A percentile compares a stretch with the other conserved stretches of the same genome.
These are phyloP conservation scores for Collichthys lucidus DNA, from an alignment of 2,113 vertebrate genomes.

Conservation along the genomic window DNA sequence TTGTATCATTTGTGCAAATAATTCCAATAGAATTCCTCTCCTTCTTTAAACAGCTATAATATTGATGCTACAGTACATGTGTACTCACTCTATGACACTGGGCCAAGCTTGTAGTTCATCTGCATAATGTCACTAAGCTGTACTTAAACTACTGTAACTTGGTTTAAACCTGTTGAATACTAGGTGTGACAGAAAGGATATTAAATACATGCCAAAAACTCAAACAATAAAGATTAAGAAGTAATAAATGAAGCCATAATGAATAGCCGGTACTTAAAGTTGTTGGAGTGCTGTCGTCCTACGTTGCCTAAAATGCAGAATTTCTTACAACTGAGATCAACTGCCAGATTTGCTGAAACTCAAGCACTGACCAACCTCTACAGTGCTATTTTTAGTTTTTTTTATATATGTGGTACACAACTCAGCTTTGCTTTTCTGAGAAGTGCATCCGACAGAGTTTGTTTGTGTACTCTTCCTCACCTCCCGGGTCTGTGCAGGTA, in stretches of 20 bases:
- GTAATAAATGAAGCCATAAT: neutral
- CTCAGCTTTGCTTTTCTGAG: neutral
- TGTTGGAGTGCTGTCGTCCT: neutral
- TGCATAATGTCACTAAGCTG: neutral
- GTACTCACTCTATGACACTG: neutral
- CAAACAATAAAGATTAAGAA: too few species aligned
- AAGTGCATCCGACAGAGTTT: neutral
- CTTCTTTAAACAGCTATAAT: neutral
- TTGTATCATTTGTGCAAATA: neutral
- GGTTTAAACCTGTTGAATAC: neutral
- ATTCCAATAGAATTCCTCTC: neutral
- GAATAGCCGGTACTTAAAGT: neutral
- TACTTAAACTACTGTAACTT: neutral
- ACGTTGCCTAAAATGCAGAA: neutral
- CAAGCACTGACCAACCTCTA: neutral
- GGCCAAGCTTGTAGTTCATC: neutral
- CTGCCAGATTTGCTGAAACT: neutral
- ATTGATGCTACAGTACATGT: neutral
- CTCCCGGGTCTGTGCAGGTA: slow-evolving; percentile 88
- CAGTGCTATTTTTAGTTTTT: slow-evolving; percentile 7
- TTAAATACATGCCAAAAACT: neutral
- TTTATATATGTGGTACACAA: neutral
- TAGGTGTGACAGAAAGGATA: neutral
- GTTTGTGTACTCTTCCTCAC: slow-evolving; percentile 61
- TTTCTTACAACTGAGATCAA: slow-evolving; percentile 2